Percentiles rank a stretch among this genome's conserved stretches.
These are phyloP conservation scores for Epizoanthus ramosus DNA, from an alignment of 92 coral and sea anemone species.

Conservation along the genomic window DNA sequence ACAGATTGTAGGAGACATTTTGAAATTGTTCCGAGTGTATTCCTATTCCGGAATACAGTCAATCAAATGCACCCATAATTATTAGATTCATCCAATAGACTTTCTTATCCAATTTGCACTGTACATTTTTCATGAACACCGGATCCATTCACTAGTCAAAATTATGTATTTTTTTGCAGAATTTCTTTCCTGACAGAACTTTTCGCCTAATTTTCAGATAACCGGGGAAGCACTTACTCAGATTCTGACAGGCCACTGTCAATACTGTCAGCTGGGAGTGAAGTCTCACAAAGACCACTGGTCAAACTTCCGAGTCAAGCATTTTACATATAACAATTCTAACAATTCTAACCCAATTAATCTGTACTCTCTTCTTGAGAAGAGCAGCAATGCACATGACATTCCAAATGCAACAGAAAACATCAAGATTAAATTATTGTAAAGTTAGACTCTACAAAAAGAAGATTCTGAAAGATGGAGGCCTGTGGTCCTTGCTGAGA, in stretches of 20 bases:
- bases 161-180: too few species aligned
- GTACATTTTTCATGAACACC: too few species aligned
- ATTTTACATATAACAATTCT: conserved; percentile 15
- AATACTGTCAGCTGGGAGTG: conserved; percentile 41
- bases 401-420: neutral
- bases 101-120: too few species aligned
- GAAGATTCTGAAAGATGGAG: neutral
- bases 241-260: conserved; percentile 41
- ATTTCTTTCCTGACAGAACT: conserved; percentile 11
- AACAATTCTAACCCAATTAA: conserved; percentile 12
- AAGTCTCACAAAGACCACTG: conserved; percentile 38
- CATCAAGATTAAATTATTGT: neutral
- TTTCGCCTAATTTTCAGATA: conserved; percentile 37
- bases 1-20: too few species aligned
- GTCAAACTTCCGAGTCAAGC: conserved; percentile 8
- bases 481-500: neutral
- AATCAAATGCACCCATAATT: too few species aligned
- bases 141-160: too few species aligned
- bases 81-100: too few species aligned
- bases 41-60: too few species aligned
- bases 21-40: too few species aligned
- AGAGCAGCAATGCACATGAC: neutral
- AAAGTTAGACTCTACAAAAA: neutral
- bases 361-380: neutral
- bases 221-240: conserved; percentile 14